phyloP scores from a whole-genome alignment of 1,140 invertebrate genomes.

The Drosophila truncata region DNA sequence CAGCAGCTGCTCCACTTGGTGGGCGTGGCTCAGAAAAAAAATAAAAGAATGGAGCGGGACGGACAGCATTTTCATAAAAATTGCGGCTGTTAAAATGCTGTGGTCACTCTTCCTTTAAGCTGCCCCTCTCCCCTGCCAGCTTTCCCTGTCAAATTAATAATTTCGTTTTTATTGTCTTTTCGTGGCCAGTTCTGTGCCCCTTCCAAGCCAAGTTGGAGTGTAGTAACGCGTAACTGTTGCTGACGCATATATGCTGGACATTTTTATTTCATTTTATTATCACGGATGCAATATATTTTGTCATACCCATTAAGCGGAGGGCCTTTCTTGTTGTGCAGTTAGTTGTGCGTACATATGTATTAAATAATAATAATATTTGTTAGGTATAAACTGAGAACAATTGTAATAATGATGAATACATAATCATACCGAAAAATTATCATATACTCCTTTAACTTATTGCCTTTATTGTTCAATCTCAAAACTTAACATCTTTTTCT shows the following conservation, averaged over 20 bases:
- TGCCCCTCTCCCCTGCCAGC: background rate
- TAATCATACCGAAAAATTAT: background rate
- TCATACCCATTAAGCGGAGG: conserved; percentile 35
- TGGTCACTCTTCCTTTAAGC: conserved; percentile 58
- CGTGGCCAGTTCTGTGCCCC: conserved; percentile 31
- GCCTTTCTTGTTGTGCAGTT: background rate
- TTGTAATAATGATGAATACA: background rate
- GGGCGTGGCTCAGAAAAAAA: conserved; percentile 55
- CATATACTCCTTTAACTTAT: background rate
- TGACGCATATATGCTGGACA: conserved; percentile 76
- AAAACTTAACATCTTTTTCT: no score
- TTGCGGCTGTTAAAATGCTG: conserved; percentile 74
- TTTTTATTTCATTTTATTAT: conserved; percentile 77
- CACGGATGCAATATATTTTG: conserved; percentile 59
- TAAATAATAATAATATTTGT: background rate
- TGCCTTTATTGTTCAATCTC: background rate
- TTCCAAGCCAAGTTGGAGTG: conserved; percentile 36
- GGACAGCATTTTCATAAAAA: conserved; percentile 71
- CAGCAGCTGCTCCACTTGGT: conserved; percentile 41
- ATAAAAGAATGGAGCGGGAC: conserved; percentile 22
- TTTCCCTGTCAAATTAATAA: conserved; percentile 72
- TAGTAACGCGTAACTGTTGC: conserved; percentile 78
- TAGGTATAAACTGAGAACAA: background rate
- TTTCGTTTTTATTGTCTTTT: conserved; percentile 79
- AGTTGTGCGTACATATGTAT: no score